Conservation (phyloP, 2,797 vertebrate genomes). For the Sparus aurata region DNA sequence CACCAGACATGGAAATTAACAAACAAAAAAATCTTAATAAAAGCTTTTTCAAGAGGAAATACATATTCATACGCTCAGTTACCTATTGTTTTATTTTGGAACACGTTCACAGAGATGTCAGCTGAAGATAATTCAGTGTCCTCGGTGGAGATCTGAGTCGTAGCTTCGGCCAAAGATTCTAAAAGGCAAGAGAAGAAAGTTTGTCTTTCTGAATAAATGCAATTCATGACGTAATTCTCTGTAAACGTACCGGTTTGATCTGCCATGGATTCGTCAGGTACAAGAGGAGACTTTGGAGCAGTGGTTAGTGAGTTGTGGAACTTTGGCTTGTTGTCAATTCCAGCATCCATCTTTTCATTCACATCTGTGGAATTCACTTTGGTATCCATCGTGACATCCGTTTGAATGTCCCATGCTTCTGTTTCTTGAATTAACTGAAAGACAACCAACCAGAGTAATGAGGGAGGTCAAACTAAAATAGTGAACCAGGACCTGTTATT, state of each 20-base stretch:
- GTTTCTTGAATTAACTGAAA: slow-evolving; percentile 6
- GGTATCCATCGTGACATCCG: slow-evolving; percentile 70
- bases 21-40: not conserved
- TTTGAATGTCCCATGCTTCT: slow-evolving; percentile 17
- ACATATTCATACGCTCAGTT: not conserved
- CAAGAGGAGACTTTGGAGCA: not conserved
- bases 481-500: not conserved
- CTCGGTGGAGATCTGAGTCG: slow-evolving; percentile 35
- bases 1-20: not conserved
- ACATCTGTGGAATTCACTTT: slow-evolving; percentile 35
- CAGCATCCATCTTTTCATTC: slow-evolving; percentile 25
- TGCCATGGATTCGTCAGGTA: not conserved
- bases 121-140: slow-evolving; percentile 50
- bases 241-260: slow-evolving; percentile 52
- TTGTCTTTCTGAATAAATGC: not conserved
- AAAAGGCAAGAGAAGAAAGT: slow-evolving; percentile 7
- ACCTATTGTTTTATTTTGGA: slow-evolving; percentile 26
- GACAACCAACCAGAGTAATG: not conserved
- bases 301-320: not conserved
- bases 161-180: slow-evolving; percentile 51
- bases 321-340: slow-evolving; percentile 11
- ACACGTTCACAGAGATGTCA: slow-evolving; percentile 38
- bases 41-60: not conserved
- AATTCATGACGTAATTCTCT: not conserved
- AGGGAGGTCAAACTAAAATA: not conserved